Evolutionary conservation across 2,888 invertebrate genomes (phyloP), one percentile per base, ranked within the genome.

Genomic region (Theretra japonica): DNA sequence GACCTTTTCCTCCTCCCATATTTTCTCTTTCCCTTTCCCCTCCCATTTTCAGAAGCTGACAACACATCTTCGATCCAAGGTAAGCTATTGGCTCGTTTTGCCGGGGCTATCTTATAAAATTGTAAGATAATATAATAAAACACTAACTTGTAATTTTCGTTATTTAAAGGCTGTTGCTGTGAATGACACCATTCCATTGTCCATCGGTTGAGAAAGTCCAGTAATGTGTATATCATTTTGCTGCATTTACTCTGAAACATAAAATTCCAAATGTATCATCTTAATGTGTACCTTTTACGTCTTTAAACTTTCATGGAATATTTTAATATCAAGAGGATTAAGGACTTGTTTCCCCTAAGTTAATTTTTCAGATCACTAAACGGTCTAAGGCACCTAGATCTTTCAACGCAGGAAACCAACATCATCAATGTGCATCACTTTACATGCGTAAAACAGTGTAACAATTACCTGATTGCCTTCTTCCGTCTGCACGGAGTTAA

Each of bases 131-230:
- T 21, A 70, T 11, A 50, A 57, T 23, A 15, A 25, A 17, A 60
- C 71, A 84, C 90, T 80, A 79, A 92, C 94, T 91, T 92, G 77
- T 93, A 94, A 80, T 94, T 93, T 56, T 91, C 91, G 78, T 93
- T 92, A 72, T 91, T 90, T 71, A 88, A 75, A 0, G 94, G 92
- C 17, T 86, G 85, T 72, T 87, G 89, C 75, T 94, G 93, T 0
- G 88, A 83, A 79, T 94, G 90, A 80, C 94, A 88, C 95, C 95
- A 96, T 80, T 96, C 96, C 72, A 96, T 90, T 11, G 96, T 87
- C 97, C 97, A 97, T 75, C 96, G 95, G 81, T 97, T 96, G 71
- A 98, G 86, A 79, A 97, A 97, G 86, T 98, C 97, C 70, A 97
- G 85, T 69, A 97, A 89, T 1, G 96, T 95, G 78, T 97, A 97